Conservation (phyloP, 2,113 vertebrate genomes). For the Pseudonaja textilis region DNA sequence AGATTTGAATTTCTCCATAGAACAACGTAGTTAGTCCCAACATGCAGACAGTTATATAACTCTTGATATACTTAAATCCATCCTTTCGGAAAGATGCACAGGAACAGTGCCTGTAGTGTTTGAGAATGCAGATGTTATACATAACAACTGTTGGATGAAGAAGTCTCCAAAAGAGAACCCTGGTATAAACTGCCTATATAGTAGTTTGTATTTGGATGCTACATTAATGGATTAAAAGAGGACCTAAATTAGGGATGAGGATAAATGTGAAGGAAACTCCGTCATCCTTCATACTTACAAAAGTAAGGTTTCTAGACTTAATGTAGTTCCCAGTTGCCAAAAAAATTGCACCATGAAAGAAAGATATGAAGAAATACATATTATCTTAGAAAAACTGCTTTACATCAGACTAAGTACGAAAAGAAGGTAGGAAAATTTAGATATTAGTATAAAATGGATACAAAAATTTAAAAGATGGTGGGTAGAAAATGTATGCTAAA, state of each 20-base stretch:
- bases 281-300: background rate
- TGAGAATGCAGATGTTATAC: background rate
- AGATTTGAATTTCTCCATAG: background rate
- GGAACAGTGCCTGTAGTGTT: background rate
- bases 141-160: background rate
- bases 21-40: background rate
- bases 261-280: background rate
- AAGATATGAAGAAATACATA: background rate
- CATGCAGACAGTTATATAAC: background rate
- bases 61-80: background rate
- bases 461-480: background rate
- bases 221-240: background rate
- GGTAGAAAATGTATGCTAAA: background rate
- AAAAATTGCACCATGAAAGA: background rate
- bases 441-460: background rate
- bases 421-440: background rate
- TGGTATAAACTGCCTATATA: background rate
- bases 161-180: background rate
- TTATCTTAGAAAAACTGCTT: background rate
- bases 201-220: background rate
- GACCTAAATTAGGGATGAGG: background rate
- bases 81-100: background rate
- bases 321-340: background rate
- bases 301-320: background rate
- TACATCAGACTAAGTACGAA: background rate